These are phyloP conservation scores for Ageneiosus marmoratus DNA, from an alignment of 2,113 vertebrate species.

Conservation along the genomic window DNA sequence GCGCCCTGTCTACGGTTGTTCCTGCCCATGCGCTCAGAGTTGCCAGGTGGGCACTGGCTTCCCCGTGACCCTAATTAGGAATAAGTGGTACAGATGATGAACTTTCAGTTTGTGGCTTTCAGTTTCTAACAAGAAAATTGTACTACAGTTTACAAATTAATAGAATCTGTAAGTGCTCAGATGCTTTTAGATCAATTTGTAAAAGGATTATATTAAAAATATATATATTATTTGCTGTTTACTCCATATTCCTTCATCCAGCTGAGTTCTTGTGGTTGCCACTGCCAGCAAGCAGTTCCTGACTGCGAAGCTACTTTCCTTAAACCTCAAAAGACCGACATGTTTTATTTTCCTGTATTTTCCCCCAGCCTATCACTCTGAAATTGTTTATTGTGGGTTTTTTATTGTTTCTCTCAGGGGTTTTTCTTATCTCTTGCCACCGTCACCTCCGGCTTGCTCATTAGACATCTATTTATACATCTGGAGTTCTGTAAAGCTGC, in stretches of 20 bases:
- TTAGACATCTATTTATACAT: neutral
- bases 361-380: neutral
- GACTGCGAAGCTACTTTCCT: neutral
- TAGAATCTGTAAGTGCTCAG: neutral
- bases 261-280: neutral
- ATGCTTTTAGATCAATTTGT: neutral
- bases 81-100: too few relatives aligned
- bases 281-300: neutral
- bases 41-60: too few relatives aligned
- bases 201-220: neutral
- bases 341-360: neutral
- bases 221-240: neutral
- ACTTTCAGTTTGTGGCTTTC: too few relatives aligned
- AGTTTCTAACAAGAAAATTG: neutral
- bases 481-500: neutral
- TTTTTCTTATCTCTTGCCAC: neutral
- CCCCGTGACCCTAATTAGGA: too few relatives aligned
- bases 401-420: too few relatives aligned
- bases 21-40: too few relatives aligned
- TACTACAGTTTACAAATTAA: neutral
- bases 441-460: neutral
- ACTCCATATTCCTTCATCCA: neutral
- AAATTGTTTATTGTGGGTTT: neutral
- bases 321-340: neutral
- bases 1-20: too few relatives aligned